Base-by-base conservation (phyloP, 2,797 vertebrate species). In the Enteromius thamalakanensis region DNA sequence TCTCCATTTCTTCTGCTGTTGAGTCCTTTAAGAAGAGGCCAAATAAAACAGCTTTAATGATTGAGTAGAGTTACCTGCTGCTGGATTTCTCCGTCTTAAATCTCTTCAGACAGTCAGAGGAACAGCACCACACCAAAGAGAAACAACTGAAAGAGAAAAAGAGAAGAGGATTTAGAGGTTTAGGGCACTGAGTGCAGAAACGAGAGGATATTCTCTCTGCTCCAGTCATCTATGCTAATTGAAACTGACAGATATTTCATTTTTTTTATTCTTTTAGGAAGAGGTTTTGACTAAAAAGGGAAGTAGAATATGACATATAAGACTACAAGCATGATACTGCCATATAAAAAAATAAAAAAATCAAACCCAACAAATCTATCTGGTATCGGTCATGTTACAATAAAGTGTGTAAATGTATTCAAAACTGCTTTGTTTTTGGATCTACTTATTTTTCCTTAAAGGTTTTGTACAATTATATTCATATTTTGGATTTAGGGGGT, bases 1-100 rank as follows among this genome's bases (percentile, higher is more conserved):
- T 58, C 29, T 19, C 37, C 21, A 70, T 84, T 79, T 74, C 76
- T 79, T 7, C 60, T 21, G 42, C 45, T 4, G 11, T 34, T 45
- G n/a, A 40, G 34, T 69, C 40, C n/a, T 77, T 67, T 67, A 53
- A 84, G 29, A 74, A 26, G 26, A 42, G 45, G 6, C 32, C 47
- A 75, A 84, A 71, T 80, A 80, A 80, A 85, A 60, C 26, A n/a
- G 37, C 37, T 21, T 37, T 79, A 72, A 58, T 75, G 34, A 71
- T 51, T 3, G 68, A 72, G 55, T 74, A 55, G 42, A 78, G 55
- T 84, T 85, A 79, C 80, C 80, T 78, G 74, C 55, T 32, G 45
- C 72, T 23, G 62, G 29, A 51, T 26, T 75, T 37, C 21, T 76
- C 65, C 0, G 15, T 32, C 45, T 65, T 65, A 51, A 53, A 40